These are phyloP conservation scores for Callithrix jacchus DNA, from an alignment of 2,113 vertebrate genomes.

Conservation along the genomic window DNA sequence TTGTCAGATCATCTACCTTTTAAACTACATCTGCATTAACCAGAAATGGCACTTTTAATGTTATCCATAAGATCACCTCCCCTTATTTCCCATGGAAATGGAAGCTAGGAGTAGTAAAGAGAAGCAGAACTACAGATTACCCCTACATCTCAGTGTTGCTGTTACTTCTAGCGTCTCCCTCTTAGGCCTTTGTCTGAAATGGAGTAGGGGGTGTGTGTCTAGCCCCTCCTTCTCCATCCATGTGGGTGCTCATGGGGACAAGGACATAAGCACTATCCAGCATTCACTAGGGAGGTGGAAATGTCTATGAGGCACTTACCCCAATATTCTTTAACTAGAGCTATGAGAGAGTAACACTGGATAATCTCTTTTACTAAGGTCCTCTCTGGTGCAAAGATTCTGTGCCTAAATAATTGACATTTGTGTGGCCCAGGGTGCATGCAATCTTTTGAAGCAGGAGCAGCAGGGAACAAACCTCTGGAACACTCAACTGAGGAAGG, in stretches of 20 bases:
- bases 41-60: not conserved
- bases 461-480: no score
- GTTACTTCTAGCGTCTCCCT: not conserved
- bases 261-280: not conserved
- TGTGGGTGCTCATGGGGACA: no score
- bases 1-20: not conserved
- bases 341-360: not conserved
- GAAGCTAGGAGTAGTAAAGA: not conserved
- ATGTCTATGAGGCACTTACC: not conserved
- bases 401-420: not conserved
- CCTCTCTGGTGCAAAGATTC: not conserved
- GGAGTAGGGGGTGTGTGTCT: not conserved
- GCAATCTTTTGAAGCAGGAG: not conserved
- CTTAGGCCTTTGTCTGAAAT: not conserved
- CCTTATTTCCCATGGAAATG: not conserved
- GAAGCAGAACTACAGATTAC: not conserved
- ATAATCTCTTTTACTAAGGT: not conserved
- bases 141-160: not conserved
- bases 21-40: not conserved
- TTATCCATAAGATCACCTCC: no score
- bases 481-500: no score
- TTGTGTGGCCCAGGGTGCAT: fast-evolving
- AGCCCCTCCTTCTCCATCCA: not conserved
- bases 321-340: not conserved
- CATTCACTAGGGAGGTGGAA: not conserved